These are phyloP conservation scores for Tetropium fuscum DNA, from an alignment of 2,888 invertebrate genomes.

Conservation along the genomic window DNA sequence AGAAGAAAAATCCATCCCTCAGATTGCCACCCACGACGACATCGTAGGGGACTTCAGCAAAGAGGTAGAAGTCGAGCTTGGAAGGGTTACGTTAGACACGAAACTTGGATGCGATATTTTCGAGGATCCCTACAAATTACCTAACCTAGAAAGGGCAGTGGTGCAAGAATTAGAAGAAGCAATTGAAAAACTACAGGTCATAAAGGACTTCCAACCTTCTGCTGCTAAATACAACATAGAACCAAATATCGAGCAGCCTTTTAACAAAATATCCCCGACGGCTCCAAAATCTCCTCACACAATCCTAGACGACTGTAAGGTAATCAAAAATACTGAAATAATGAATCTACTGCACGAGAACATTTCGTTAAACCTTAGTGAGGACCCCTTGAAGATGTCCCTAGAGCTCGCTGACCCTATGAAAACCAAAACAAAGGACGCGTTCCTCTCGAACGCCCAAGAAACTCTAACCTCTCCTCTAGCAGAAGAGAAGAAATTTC, in stretches of 20 bases:
- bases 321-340: conserved; percentile 32
- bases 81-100: conserved; percentile 52
- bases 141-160: conserved; percentile 50
- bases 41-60: conserved; percentile 70
- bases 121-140: conserved; percentile 36
- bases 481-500: conserved; percentile 30
- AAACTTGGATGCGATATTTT: conserved; percentile 21
- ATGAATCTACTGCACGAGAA: conserved; percentile 33
- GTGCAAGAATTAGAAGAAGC: conserved; percentile 60
- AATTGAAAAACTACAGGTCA: conserved; percentile 59
- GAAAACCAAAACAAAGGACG: conserved; percentile 69
- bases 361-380: conserved; percentile 3
- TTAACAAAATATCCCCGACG: conserved; percentile 51
- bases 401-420: conserved; percentile 50
- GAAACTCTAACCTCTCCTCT: conserved; percentile 65
- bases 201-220: conserved; percentile 57
- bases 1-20: conserved; percentile 42
- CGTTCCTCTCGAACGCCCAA: conserved; percentile 71
- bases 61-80: conserved; percentile 72
- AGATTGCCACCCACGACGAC: conserved; percentile 37
- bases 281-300: conserved; percentile 38
- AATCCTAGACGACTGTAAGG: conserved; percentile 47
- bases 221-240: conserved; percentile 61
- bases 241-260: conserved; percentile 60
- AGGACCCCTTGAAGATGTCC: conserved; percentile 13